Percentiles rank a stretch among this genome's conserved stretches.
Evolutionary conservation across 2,888 invertebrate species (phyloP).

Genomic region (Cylloceria caligata): DNA sequence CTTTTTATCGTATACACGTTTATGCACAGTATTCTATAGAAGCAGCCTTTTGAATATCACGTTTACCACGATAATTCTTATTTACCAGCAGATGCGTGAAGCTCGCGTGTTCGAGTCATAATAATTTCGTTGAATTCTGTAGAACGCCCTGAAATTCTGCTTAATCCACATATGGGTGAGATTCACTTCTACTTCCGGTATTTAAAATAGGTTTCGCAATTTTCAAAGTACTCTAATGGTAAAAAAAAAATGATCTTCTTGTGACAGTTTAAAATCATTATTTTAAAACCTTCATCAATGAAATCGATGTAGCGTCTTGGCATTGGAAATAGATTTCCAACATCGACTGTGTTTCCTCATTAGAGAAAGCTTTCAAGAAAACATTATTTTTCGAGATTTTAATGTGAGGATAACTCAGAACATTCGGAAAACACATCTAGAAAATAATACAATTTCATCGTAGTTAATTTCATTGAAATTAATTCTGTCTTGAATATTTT

Average conservation of each 20-base stretch:
- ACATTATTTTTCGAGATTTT: too few relatives aligned
- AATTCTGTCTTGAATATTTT: too few relatives aligned
- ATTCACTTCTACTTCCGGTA: background rate
- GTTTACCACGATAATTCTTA: slow-evolving; percentile 26
- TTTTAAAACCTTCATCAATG: background rate
- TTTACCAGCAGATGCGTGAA: background rate
- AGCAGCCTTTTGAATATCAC: slow-evolving; percentile 10
- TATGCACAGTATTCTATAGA: slow-evolving; percentile 17
- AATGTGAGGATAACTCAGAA: too few relatives aligned
- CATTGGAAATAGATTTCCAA: too few relatives aligned
- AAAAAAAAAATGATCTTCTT: too few relatives aligned
- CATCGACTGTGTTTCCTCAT: too few relatives aligned
- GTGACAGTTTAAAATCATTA: background rate
- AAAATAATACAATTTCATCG: too few relatives aligned
- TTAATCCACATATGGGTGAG: background rate
- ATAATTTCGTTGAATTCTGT: background rate
- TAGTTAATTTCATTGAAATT: too few relatives aligned
- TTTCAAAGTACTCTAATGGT: background rate
- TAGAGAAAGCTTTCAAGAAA: too few relatives aligned
- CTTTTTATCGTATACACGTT: slow-evolving; percentile 4
- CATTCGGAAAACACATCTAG: too few relatives aligned
- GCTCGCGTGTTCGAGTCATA: background rate
- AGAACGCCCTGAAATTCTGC: background rate
- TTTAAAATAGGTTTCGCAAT: background rate
- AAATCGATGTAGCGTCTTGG: background rate